Conservation (phyloP, 2,888 invertebrate genomes). For the Agrochola lychnidis region DNA sequence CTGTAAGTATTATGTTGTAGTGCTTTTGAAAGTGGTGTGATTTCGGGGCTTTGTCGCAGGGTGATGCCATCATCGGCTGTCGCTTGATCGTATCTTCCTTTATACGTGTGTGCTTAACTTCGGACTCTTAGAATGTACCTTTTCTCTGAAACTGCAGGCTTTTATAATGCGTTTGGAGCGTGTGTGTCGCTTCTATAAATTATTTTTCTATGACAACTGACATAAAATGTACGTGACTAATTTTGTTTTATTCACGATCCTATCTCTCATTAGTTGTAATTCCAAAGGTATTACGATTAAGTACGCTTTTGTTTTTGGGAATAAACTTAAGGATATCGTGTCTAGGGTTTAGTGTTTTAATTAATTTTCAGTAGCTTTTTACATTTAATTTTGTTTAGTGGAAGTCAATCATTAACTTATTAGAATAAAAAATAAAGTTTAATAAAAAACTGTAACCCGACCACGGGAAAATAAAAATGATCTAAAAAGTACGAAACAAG, state of each 20-base stretch:
- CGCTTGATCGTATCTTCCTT: no score
- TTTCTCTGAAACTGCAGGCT: not conserved
- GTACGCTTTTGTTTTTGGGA: constrained; percentile 17
- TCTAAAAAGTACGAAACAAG: no score
- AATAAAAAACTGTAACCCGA: no score
- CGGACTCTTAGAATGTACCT: no score
- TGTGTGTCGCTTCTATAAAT: not conserved
- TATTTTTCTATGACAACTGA: constrained; percentile 23
- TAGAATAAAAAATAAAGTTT: no score
- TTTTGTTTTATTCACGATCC: constrained; percentile 55
- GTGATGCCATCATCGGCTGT: no score
- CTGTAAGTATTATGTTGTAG: no score
- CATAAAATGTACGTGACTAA: constrained; percentile 59
- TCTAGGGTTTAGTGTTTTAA: not conserved
- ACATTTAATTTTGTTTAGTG: not conserved
- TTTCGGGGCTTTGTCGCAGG: no score
- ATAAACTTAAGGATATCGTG: constrained; percentile 16
- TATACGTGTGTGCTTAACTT: no score
- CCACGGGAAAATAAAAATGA: no score
- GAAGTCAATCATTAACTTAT: not conserved
- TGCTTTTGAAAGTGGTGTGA: no score
- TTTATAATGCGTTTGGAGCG: not conserved
- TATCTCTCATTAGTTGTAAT: constrained; percentile 57
- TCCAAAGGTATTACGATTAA: constrained; percentile 37
- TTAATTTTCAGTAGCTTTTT: not conserved